These are phyloP conservation scores for Coendou prehensilis DNA, from an alignment of 2,797 vertebrate genomes.

Conservation along the genomic window DNA sequence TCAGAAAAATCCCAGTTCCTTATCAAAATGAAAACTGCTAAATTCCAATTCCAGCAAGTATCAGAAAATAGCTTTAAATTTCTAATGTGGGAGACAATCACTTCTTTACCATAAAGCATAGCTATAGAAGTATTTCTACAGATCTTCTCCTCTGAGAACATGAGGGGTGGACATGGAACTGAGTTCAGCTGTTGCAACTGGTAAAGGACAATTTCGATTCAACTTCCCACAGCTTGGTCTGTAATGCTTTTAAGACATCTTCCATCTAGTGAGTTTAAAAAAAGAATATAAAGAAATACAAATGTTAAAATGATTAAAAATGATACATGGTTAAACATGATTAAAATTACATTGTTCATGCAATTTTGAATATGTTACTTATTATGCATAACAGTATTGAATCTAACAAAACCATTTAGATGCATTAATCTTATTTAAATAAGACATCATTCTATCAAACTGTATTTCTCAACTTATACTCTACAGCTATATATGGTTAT, in stretches of 20 bases:
- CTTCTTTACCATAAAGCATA: not conserved
- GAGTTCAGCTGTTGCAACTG: conserved; percentile 31
- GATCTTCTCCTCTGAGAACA: not conserved
- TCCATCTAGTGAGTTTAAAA: conserved; percentile 73
- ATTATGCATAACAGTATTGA: not conserved
- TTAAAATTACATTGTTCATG: not conserved
- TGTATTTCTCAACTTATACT: not conserved
- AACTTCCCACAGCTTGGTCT: conserved; percentile 68
- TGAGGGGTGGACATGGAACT: not conserved
- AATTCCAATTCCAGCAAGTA: conserved; percentile 11
- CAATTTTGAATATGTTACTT: not conserved
- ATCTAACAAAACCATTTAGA: not conserved
- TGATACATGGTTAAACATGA: not conserved
- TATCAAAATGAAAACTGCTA: conserved; percentile 63
- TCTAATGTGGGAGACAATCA: not conserved
- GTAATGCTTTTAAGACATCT: conserved; percentile 77
- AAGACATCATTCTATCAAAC: not conserved
- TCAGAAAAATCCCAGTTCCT: conserved; percentile 32
- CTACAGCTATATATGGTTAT: no score
- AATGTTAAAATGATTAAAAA: not conserved
- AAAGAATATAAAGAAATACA: not conserved
- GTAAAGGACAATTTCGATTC: conserved; percentile 67
- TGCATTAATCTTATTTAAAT: not conserved
- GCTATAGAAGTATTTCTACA: not conserved
- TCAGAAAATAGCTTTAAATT: conserved; percentile 56